Evolutionary conservation across 2,113 vertebrate species (phyloP), one percentile per base, ranked within the genome.

Genomic region (human): DNA sequence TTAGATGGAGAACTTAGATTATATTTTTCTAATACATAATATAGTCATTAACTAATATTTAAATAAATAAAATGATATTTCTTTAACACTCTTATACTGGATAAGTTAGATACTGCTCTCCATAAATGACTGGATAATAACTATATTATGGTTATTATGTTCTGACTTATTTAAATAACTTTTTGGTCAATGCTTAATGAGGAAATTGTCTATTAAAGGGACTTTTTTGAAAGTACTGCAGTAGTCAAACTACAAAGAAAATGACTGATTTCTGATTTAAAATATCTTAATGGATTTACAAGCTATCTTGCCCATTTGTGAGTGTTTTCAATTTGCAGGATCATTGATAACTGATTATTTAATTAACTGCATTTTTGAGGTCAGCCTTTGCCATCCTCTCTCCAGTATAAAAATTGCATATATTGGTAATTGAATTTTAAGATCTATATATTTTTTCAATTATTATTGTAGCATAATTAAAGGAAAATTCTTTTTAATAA

Each of bases 281-380:
- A 90, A 68, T 85, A 32, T 17, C 2, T 82, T 93, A 97, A 93
- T 79, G 0, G 98, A 95, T 97, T 96, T 14, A 20, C 85, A 95
- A 86, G 1, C 32, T 45, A 97, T 89, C 17, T 35, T 75, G 35
- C 83, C 87, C 23, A 94, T 96, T 82, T 92, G 32, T 70, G 82
- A 96, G 2, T 88, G 72, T 96, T 98, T 97, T 89, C 59, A 96
- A 96, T 98, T 98, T 98, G 6, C 32, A 93, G 20, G 59, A 89
- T 97, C 86, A 98, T 22, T 96, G 57, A 91, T 97, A 89, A 97
- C 14, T 88, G 25, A 97, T 85, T 6, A 95, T 73, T 97, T 96
- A 2, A 98, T 93, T 97, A 97, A 94, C 81, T 96, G 11, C 5
- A 76, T 35, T 93, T 97, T 76, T 66, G 4, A 68, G 50, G 70